Conservation (phyloP, 1,140 invertebrate species). For the Cydia pomonella region DNA sequence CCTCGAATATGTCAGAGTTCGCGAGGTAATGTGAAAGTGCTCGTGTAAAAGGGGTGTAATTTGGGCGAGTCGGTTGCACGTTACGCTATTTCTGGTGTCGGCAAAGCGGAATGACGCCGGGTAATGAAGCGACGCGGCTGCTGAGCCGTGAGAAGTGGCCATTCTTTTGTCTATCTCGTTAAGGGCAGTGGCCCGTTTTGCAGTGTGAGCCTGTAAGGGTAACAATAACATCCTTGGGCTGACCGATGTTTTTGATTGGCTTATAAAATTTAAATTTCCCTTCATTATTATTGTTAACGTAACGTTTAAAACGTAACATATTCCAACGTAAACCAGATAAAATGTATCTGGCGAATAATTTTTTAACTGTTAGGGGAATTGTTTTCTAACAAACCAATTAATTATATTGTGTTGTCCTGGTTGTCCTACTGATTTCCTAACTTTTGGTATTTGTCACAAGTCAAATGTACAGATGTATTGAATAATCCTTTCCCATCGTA, state of each 20-base stretch:
- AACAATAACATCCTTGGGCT: background rate
- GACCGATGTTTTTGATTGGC: background rate
- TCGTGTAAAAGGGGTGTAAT: conserved; percentile 11
- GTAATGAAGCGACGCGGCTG: conserved; percentile 21
- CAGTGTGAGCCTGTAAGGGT: background rate
- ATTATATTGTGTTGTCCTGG: no score
- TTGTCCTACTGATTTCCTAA: no score
- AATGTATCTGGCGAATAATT: background rate
- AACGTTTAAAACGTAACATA: no score
- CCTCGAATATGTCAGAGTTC: conserved; percentile 24
- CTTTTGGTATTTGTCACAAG: no score
- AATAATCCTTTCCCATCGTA: no score
- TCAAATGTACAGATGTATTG: no score
- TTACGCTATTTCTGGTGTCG: background rate
- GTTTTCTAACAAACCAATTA: no score
- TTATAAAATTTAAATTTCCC: background rate
- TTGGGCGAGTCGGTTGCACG: background rate
- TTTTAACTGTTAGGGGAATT: background rate
- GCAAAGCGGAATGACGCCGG: background rate
- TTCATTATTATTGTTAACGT: background rate
- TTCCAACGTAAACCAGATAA: background rate
- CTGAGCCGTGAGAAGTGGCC: conserved; percentile 24
- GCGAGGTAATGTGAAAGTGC: background rate
- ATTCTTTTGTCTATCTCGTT: conserved; percentile 25
- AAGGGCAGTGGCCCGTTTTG: conserved; percentile 23